These are phyloP conservation scores for Nymphalis polychloros DNA, from an alignment of 2,888 invertebrate genomes.

Conservation along the genomic window DNA sequence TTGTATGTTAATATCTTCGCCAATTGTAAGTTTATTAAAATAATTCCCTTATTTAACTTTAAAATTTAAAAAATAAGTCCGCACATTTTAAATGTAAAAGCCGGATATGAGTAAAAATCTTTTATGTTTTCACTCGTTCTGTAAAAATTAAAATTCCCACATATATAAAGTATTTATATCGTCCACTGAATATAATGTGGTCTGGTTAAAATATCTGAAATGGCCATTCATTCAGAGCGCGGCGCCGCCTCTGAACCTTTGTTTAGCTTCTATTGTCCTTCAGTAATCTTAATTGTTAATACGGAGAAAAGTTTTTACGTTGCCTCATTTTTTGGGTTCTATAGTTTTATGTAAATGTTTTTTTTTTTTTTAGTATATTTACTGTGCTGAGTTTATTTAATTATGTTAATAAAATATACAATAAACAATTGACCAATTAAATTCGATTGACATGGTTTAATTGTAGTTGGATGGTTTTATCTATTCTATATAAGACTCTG, in stretches of 20 bases:
- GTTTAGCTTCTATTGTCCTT: conserved; percentile 2
- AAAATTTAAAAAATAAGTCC: too few species aligned
- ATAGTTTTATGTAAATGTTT: background rate
- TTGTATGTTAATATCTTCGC: too few species aligned
- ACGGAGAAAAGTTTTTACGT: background rate
- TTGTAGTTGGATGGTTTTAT: too few species aligned
- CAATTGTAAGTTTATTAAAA: too few species aligned
- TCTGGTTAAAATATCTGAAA: conserved; percentile 3
- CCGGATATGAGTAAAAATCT: background rate
- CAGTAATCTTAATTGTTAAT: conserved; percentile 11
- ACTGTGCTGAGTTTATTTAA: too few species aligned
- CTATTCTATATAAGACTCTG: too few species aligned
- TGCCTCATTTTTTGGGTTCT: background rate
- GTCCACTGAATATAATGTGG: background rate
- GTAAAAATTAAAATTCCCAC: background rate
- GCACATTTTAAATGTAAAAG: background rate
- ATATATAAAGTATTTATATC: background rate
- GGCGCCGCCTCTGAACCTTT: background rate
- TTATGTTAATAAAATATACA: too few species aligned
- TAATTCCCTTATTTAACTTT: too few species aligned
- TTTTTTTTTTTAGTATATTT: background rate
- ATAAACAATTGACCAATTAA: too few species aligned
- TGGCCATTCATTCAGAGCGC: background rate
- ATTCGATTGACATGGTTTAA: too few species aligned
- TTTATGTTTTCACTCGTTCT: background rate